These are phyloP conservation scores for Stylophora pistillata DNA, from an alignment of 64 coral and sea anemone species.

Conservation along the genomic window DNA sequence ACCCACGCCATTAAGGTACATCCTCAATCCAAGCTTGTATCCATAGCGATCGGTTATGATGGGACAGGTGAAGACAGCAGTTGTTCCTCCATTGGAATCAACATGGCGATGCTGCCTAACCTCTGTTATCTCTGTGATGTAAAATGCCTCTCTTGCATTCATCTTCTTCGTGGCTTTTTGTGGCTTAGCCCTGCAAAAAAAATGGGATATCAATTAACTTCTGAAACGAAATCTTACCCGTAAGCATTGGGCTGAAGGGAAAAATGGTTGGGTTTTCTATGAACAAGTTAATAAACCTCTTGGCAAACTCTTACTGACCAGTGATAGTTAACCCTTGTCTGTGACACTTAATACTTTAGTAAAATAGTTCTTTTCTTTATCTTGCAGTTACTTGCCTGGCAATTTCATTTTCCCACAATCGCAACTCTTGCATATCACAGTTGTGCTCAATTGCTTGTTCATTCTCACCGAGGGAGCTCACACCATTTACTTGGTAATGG, in stretches of 20 bases:
- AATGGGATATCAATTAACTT: neutral
- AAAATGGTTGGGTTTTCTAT: too few species aligned
- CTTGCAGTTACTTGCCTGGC: neutral
- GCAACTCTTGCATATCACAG: neutral
- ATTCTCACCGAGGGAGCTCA: neutral
- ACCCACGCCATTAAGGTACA: neutral
- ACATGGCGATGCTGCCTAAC: neutral
- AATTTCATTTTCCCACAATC: neutral
- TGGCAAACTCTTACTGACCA: too few species aligned
- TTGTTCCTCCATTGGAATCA: neutral
- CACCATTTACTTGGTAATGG: neutral
- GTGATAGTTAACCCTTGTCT: too few species aligned
- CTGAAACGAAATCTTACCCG: too few species aligned
- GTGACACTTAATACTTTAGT: too few species aligned
- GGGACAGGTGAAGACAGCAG: neutral
- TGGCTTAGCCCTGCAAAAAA: neutral
- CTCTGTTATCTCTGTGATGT: neutral
- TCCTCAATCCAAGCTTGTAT: neutral
- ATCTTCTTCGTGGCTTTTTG: neutral
- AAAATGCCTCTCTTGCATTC: neutral
- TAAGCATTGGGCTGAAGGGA: too few species aligned
- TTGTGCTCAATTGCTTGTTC: neutral
- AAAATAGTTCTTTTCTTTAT: too few species aligned
- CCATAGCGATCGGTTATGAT: neutral
- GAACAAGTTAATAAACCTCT: too few species aligned